Evolutionary conservation across 2,797 vertebrate species (phyloP).

Genomic region (Clamator glandarius): DNA sequence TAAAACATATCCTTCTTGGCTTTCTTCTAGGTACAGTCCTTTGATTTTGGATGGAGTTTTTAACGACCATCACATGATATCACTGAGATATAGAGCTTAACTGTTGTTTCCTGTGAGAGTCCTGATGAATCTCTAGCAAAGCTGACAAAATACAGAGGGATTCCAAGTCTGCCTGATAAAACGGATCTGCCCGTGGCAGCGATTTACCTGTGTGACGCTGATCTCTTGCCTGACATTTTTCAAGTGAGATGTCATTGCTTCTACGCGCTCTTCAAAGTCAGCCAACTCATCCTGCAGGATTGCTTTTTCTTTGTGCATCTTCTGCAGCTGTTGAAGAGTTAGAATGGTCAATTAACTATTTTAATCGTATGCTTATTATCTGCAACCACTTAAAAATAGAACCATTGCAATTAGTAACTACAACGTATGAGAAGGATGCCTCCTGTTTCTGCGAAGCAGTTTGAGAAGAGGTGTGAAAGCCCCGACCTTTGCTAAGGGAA

Average conservation of each 20-base stretch:
- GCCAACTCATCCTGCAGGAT: constrained; percentile 78
- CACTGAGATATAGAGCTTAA: background rate
- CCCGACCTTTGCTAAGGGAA: too few relatives aligned
- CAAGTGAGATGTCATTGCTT: constrained; percentile 77
- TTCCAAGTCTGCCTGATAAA: too few relatives aligned
- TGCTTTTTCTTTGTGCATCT: constrained; percentile 77
- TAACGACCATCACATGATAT: background rate
- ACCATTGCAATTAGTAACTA: fast-evolving
- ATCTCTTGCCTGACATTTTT: constrained; percentile 86
- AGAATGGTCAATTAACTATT: background rate
- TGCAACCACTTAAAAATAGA: background rate
- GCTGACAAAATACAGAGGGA: background rate
- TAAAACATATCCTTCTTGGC: background rate
- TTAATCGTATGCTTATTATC: background rate
- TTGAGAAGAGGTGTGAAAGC: too few relatives aligned
- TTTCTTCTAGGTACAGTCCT: background rate
- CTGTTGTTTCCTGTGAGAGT: background rate
- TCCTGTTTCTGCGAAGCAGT: background rate
- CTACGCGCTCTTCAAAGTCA: constrained; percentile 78
- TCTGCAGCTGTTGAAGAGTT: constrained; percentile 78
- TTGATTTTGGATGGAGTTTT: background rate
- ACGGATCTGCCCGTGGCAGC: fast-evolving
- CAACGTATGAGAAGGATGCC: fast-evolving
- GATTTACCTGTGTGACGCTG: constrained; percentile 84
- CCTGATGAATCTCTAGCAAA: background rate